Evolutionary conservation across 2,797 vertebrate genomes (phyloP).

Genomic region (Acrossocheilus wenchowensis): DNA sequence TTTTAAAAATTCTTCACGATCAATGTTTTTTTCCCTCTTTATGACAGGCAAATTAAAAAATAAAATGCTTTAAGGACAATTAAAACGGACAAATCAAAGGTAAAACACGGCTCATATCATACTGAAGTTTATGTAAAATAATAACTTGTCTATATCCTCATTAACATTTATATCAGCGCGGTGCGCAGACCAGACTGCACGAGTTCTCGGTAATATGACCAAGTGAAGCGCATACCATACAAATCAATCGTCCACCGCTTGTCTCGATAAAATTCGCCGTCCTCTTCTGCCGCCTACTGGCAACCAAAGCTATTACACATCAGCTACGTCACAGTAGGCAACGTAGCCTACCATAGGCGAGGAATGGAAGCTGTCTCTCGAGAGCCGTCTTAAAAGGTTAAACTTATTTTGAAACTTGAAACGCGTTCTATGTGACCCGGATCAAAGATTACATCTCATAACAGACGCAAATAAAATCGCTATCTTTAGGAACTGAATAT

Average conservation of each 20-base stretch:
- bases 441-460: not conserved
- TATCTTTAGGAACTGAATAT: not conserved
- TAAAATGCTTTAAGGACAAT: not conserved
- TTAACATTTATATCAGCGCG: not conserved
- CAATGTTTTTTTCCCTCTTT: not conserved
- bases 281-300: constrained; percentile 56
- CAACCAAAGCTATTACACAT: constrained; percentile 11
- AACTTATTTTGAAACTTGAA: not conserved
- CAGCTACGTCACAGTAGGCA: not conserved
- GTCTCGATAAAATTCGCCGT: not conserved
- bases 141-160: not conserved
- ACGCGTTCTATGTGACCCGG: not conserved
- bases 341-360: not conserved
- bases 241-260: constrained; percentile 8
- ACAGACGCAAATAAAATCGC: not conserved
- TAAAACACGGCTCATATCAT: not conserved
- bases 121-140: not conserved
- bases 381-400: not conserved
- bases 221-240: not conserved
- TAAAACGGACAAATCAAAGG: not conserved
- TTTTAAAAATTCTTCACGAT: not conserved
- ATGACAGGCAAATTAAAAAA: not conserved
- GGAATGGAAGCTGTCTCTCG: not conserved
- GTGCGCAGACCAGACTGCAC: not conserved
- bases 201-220: constrained; percentile 3